Percentiles rank a stretch among this genome's conserved stretches.
These are phyloP conservation scores for Porites rus DNA, from an alignment of 92 coral and sea anemone species.

Conservation along the genomic window DNA sequence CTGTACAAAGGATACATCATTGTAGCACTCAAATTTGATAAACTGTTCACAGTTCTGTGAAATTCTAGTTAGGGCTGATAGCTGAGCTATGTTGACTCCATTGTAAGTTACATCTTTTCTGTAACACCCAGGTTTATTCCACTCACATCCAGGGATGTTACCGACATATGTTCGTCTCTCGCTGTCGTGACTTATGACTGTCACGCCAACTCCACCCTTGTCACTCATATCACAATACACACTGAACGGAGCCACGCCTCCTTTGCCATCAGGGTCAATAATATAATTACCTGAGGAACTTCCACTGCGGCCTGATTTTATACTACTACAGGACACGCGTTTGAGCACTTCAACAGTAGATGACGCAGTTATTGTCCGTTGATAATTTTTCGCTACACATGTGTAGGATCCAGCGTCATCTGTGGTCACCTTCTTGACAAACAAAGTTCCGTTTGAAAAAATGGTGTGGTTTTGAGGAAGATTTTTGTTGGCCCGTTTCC, in stretches of 20 bases:
- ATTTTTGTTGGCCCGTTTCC: conserved; percentile 17
- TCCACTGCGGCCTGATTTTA: conserved; percentile 11
- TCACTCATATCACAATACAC: conserved; percentile 68
- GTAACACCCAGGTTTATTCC: not conserved
- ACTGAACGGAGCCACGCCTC: conserved; percentile 27
- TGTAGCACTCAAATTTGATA: conserved; percentile 64
- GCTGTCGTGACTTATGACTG: conserved; percentile 50
- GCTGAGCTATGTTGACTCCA: conserved; percentile 57
- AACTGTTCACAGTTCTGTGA: conserved; percentile 73
- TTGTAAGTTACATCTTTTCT: conserved; percentile 43
- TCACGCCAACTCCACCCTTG: conserved; percentile 62
- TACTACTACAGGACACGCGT: conserved; percentile 32
- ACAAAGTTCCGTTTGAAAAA: conserved; percentile 57
- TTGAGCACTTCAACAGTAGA: not conserved
- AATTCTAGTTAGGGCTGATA: conserved; percentile 43
- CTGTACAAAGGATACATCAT: not conserved
- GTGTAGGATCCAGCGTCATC: conserved; percentile 47
- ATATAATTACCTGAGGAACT: conserved; percentile 19
- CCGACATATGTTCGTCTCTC: conserved; percentile 39
- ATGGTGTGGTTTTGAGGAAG: not conserved
- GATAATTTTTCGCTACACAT: conserved; percentile 54
- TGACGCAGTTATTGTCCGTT: conserved; percentile 25
- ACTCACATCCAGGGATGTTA: not conserved
- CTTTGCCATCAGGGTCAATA: conserved; percentile 41
- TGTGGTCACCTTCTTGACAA: not conserved